These are phyloP conservation scores for Plecturocebus donacophilus DNA, from an alignment of 2,113 vertebrate genomes.

Conservation along the genomic window DNA sequence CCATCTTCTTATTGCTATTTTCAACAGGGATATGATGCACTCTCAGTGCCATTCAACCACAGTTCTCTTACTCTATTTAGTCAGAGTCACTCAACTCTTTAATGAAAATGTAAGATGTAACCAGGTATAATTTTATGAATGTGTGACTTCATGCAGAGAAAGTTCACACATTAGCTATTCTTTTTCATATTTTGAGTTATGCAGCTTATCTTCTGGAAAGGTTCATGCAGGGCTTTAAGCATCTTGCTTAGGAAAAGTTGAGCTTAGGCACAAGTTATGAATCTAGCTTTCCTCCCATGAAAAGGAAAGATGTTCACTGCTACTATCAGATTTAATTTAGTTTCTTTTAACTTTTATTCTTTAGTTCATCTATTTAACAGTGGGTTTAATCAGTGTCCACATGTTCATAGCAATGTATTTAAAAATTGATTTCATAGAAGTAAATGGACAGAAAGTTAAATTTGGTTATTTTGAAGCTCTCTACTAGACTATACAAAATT, in stretches of 20 bases:
- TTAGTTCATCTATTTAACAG: conserved; percentile 1
- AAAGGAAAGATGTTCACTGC: background rate
- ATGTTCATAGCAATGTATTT: background rate
- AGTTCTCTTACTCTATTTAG: background rate
- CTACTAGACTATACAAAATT: background rate
- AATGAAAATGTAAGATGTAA: background rate
- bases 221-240: background rate
- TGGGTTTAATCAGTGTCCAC: background rate
- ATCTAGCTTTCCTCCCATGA: background rate
- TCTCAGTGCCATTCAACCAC: background rate
- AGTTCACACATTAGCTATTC: background rate
- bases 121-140: background rate
- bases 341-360: conserved; percentile 12
- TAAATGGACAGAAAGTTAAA: background rate
- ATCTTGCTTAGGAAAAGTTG: background rate
- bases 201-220: background rate
- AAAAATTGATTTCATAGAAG: background rate
- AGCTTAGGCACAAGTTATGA: background rate
- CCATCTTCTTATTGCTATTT: background rate
- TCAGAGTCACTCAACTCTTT: background rate
- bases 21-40: background rate
- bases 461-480: background rate
- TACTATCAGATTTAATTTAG: background rate
- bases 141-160: background rate
- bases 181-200: background rate